A percentile compares a stretch with the other conserved stretches of the same genome.
Evolutionary conservation across 2,797 vertebrate species (phyloP).

Genomic region (Oreonectes daqikongensis): DNA sequence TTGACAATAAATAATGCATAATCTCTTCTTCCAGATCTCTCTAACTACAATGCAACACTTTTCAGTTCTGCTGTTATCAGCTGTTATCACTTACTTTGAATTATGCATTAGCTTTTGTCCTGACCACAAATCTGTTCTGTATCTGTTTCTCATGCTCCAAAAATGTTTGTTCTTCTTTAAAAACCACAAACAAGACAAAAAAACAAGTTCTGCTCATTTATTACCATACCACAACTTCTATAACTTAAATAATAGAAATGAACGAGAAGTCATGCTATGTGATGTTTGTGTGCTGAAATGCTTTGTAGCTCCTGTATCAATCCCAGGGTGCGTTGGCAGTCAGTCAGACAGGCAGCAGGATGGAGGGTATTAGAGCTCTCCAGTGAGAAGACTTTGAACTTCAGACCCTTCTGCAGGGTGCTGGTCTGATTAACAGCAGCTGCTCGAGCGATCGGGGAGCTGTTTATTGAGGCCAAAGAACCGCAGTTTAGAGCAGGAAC

Average conservation of each 20-base stretch:
- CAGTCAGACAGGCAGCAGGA: slow-evolving; percentile 49
- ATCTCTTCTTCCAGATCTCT: neutral
- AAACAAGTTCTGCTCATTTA: slow-evolving; percentile 26
- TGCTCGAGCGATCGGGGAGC: slow-evolving; percentile 69
- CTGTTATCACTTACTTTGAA: neutral
- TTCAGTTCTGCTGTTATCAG: slow-evolving; percentile 9
- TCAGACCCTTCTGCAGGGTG: slow-evolving; percentile 55
- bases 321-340: slow-evolving; percentile 63
- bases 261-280: slow-evolving; percentile 45
- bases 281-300: slow-evolving; percentile 50
- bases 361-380: slow-evolving; percentile 67
- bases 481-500: slow-evolving; percentile 29
- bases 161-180: slow-evolving; percentile 30
- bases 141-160: slow-evolving; percentile 41
- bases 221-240: slow-evolving; percentile 32
- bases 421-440: slow-evolving; percentile 77
- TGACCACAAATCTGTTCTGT: slow-evolving; percentile 15
- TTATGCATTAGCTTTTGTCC: neutral
- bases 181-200: slow-evolving; percentile 31
- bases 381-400: slow-evolving; percentile 73
- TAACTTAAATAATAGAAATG: slow-evolving; percentile 23
- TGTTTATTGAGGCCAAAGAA: slow-evolving; percentile 36
- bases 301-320: slow-evolving; percentile 62
- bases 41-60: neutral
- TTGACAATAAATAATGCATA: neutral